A percentile compares a stretch with the other conserved stretches of the same genome.
These are phyloP conservation scores for Ciona savignyi DNA, from an alignment of 23 tunicate species.

Conservation along the genomic window DNA sequence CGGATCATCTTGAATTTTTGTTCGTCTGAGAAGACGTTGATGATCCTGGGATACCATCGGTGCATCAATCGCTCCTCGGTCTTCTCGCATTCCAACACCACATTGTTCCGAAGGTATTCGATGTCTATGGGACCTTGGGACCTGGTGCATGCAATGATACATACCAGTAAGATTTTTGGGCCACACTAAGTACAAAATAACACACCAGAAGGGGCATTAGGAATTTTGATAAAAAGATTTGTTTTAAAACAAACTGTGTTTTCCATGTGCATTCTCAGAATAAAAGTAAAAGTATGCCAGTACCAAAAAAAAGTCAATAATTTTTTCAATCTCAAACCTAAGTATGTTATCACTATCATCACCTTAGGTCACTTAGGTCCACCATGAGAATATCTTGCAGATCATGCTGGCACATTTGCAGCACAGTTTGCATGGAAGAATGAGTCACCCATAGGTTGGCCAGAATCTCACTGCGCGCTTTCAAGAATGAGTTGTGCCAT, in stretches of 20 bases:
- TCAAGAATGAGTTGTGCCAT: slow-evolving; percentile 67
- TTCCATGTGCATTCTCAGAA: too few relatives aligned
- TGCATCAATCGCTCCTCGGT: slow-evolving; percentile 82
- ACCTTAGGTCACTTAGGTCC: slow-evolving; percentile 59
- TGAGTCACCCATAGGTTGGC: slow-evolving; percentile 80
- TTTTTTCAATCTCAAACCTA: too few relatives aligned
- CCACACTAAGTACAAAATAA: too few relatives aligned
- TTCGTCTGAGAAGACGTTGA: slow-evolving; percentile 75
- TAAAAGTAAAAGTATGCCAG: too few relatives aligned
- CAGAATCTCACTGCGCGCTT: slow-evolving; percentile 38
- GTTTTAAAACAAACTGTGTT: too few relatives aligned
- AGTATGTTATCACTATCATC: too few relatives aligned
- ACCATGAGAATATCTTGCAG: slow-evolving; percentile 48
- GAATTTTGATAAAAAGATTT: too few relatives aligned
- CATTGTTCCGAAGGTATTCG: slow-evolving; percentile 58
- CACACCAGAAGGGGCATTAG: too few relatives aligned
- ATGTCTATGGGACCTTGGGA: slow-evolving; percentile 67
- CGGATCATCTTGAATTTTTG: slow-evolving; percentile 32
- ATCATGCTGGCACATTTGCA: slow-evolving; percentile 76
- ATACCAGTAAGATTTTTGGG: too few relatives aligned
- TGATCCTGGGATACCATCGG: slow-evolving; percentile 86
- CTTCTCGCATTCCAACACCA: slow-evolving; percentile 60
- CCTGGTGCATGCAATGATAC: too few relatives aligned
- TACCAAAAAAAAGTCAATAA: too few relatives aligned
- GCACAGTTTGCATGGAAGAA: slow-evolving; percentile 87